These are phyloP conservation scores for Podocnemis expansa DNA, from an alignment of 2,113 vertebrate genomes.

Conservation along the genomic window DNA sequence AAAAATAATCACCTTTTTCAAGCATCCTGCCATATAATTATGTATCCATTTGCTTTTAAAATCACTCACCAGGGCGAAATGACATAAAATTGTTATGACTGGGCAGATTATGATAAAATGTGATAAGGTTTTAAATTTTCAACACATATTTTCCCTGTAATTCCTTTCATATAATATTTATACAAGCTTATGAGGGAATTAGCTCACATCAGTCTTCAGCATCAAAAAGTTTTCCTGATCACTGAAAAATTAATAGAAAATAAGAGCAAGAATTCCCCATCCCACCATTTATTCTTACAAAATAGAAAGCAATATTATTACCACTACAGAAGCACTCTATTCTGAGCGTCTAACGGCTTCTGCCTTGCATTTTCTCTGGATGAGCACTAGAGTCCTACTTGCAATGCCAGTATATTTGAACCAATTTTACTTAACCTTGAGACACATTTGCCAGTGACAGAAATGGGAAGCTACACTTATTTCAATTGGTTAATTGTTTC, in stretches of 20 bases:
- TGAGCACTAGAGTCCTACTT: background rate
- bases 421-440: background rate
- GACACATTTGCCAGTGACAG: background rate
- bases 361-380: background rate
- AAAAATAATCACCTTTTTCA: accelerated
- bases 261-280: background rate
- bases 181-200: background rate
- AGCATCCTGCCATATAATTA: background rate
- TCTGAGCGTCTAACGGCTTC: background rate
- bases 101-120: background rate
- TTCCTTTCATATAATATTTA: background rate
- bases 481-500: background rate
- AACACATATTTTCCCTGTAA: background rate
- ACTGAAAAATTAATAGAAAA: background rate
- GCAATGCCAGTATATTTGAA: background rate
- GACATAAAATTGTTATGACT: background rate
- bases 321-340: background rate
- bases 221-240: background rate
- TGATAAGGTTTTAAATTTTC: background rate
- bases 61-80: background rate
- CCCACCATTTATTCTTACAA: background rate
- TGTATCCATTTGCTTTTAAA: background rate
- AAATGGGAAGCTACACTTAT: background rate
- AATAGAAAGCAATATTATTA: background rate
- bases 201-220: background rate